A percentile compares a stretch with the other conserved stretches of the same genome.
Evolutionary conservation across 1,140 invertebrate species (phyloP).

Genomic region (Drosophila setifemur): DNA sequence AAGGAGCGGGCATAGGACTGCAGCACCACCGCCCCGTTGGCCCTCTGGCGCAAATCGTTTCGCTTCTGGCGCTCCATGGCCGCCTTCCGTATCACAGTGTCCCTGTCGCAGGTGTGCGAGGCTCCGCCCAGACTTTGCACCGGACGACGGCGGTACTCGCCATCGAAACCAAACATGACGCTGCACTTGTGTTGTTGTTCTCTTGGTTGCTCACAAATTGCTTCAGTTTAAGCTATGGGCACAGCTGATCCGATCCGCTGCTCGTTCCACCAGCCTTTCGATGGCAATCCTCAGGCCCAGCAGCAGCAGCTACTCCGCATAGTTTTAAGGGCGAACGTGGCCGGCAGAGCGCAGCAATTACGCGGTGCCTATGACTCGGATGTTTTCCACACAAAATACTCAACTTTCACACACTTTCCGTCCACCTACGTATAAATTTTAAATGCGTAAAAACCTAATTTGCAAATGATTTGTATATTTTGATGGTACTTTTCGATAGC

Average conservation of each 20-base stretch:
- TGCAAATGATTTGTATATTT: slow-evolving; percentile 36
- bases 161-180: slow-evolving; percentile 93
- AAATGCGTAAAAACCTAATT: slow-evolving; percentile 36
- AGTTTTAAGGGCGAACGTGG: neutral
- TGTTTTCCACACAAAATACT: neutral
- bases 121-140: slow-evolving; percentile 95
- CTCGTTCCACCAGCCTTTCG: slow-evolving; percentile 22
- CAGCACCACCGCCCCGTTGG: slow-evolving; percentile 87
- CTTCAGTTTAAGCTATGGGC: neutral
- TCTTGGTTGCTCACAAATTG: slow-evolving; percentile 7
- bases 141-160: slow-evolving; percentile 93
- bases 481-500: slow-evolving; percentile 28
- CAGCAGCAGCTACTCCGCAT: slow-evolving; percentile 21
- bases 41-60: slow-evolving; percentile 86
- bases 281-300: slow-evolving; percentile 13
- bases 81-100: slow-evolving; percentile 87
- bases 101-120: slow-evolving; percentile 87
- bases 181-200: slow-evolving; percentile 23
- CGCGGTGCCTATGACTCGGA: neutral
- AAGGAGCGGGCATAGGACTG: slow-evolving; percentile 90
- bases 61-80: slow-evolving; percentile 93
- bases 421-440: neutral
- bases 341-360: neutral
- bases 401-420: neutral
- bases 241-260: slow-evolving; percentile 24